Evolutionary conservation across 2,113 vertebrate species (phyloP).

Genomic region (Leucosticte australis): DNA sequence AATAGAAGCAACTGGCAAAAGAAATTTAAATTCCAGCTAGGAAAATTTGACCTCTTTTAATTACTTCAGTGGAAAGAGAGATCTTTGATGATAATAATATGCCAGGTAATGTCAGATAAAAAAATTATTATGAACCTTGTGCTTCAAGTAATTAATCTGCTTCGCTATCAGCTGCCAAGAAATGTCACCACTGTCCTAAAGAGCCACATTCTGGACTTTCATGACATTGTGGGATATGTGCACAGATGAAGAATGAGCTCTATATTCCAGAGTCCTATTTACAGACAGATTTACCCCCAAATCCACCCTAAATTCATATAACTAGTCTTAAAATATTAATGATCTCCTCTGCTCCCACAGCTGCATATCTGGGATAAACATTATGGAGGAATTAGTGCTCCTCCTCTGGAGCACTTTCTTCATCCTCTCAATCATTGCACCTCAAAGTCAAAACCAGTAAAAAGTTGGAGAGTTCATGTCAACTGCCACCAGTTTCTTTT

Average conservation of each 20-base stretch:
- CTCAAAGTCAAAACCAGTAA: not conserved
- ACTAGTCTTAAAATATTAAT: not conserved
- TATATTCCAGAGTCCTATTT: not conserved
- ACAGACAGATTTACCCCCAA: not conserved
- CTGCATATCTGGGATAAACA: fast-evolving
- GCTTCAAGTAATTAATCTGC: not conserved
- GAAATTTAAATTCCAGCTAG: not conserved
- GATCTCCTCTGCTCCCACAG: not conserved
- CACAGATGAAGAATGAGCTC: not conserved
- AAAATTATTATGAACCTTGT: not conserved
- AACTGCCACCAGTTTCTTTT: not conserved
- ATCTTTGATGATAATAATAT: not conserved
- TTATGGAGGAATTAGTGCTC: not conserved
- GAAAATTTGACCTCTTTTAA: not conserved
- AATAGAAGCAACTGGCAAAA: not conserved
- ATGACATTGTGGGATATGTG: not conserved
- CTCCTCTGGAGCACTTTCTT: not conserved
- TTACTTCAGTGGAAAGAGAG: not conserved
- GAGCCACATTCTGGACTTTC: not conserved
- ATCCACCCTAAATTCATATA: not conserved
- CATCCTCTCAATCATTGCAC: not conserved
- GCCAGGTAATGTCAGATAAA: not conserved
- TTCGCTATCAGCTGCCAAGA: not conserved
- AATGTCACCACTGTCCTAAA: not conserved
- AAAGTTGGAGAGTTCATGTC: not conserved